Evolutionary conservation across 2,888 invertebrate species (phyloP).

Genomic region (Chymomyza caudatula): DNA sequence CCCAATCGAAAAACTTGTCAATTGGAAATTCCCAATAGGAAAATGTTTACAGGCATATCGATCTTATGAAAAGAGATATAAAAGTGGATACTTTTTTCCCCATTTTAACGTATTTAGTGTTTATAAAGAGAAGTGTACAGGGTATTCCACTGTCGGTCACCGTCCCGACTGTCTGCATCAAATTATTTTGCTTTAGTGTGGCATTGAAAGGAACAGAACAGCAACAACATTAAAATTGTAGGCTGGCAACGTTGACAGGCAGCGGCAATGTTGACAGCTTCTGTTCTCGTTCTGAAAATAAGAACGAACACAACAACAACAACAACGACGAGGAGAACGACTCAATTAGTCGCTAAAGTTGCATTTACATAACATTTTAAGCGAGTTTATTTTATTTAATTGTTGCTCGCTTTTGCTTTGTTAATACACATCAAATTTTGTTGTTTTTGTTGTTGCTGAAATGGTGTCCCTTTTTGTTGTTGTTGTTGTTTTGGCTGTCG

Average conservation of each 20-base stretch:
- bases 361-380: constrained; percentile 65
- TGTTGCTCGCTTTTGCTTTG: constrained; percentile 1
- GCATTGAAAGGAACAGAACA: not conserved
- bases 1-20: no score
- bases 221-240: not conserved
- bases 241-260: not conserved
- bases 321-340: constrained; percentile 28
- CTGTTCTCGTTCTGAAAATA: not conserved
- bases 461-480: not conserved
- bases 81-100: no score
- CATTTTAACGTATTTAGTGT: no score
- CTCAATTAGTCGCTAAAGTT: constrained; percentile 60
- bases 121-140: no score
- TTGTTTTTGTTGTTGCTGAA: not conserved
- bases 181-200: no score
- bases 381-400: constrained; percentile 12
- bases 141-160: no score
- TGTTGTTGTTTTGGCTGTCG: no score
- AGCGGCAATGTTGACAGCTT: not conserved
- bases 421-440: not conserved
- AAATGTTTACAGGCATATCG: no score
- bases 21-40: no score
- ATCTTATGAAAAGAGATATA: no score
- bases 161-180: no score
- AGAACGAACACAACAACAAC: not conserved